Base-by-base conservation (phyloP, 2,113 vertebrate genomes). In the Synodontis membranacea region DNA sequence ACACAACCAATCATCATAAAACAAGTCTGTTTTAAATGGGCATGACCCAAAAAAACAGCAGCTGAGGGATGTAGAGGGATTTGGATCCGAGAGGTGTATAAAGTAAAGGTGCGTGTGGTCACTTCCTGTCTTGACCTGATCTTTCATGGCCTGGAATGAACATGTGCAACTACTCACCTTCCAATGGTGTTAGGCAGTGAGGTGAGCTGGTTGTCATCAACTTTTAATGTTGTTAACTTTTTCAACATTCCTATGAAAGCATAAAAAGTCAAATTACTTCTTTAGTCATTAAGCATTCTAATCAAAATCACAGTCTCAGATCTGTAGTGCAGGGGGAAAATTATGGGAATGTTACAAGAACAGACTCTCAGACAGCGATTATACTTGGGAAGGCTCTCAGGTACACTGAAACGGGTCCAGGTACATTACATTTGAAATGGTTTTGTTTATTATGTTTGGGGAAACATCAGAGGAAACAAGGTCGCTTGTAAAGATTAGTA, bases 181-280 rank as follows among this genome's bases (percentile, higher is more conserved):
- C 98, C 98, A 4, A 99, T 97, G 81, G 97, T 96, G 83, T 97
- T 98, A 89, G 98, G 98, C 92, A 99, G 95, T 90, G 97, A 94
- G 37, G 96, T 98, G 86, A 99, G 96, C 94, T 99, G 98, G 94
- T 99, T 99, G 96, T 99, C 98, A 91, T 99, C 98, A 87, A 99
- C 97, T 94, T 99, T 99, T 86, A 99, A 92, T 52, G 97, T 99
- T 19, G 98, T 98, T 85, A 99, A 93, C 85, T 98, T 99, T 95
- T 99, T 99, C 94, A 99, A 87, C 94, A 99, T 95, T 88, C 98
- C 98, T 99, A 81, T 76, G 83, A 87, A 87, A 84, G 89, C 66
- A 52, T 1, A 31, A 84, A 79, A 68, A 64, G 23, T 19, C 19
- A 52, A 68, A 66, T 56, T 39, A n/a, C 44, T 60, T 12, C 3